Evolutionary conservation across 2,888 invertebrate species (phyloP).

Genomic region (Drosophila siamana): DNA sequence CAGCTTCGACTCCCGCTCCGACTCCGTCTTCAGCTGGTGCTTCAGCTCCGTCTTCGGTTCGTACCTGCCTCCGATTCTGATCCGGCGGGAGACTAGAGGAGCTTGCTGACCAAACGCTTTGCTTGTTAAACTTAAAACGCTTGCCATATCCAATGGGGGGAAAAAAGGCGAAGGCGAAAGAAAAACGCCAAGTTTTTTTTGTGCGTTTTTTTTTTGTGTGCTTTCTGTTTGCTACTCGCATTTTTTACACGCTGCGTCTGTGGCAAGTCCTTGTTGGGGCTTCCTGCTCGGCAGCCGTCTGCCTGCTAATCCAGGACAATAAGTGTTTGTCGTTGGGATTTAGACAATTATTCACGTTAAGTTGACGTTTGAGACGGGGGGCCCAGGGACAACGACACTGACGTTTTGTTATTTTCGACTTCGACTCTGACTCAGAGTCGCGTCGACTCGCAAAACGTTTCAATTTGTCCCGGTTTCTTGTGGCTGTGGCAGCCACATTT

Average conservation of each 20-base stretch:
- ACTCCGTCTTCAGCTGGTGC: too few species aligned
- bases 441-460: slow-evolving; percentile 67
- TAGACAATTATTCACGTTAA: slow-evolving; percentile 81
- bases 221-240: slow-evolving; percentile 54
- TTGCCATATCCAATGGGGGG: slow-evolving; percentile 51
- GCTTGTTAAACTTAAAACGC: slow-evolving; percentile 78
- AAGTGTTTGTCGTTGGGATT: slow-evolving; percentile 81
- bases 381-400: slow-evolving; percentile 41
- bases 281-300: slow-evolving; percentile 52
- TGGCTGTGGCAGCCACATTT: slow-evolving; percentile 61
- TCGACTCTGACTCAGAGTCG: slow-evolving; percentile 11
- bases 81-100: slow-evolving; percentile 1
- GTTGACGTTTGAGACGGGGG: slow-evolving; percentile 81
- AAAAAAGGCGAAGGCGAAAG: slow-evolving; percentile 37
- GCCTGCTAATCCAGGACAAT: slow-evolving; percentile 80
- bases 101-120: slow-evolving; percentile 67
- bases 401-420: slow-evolving; percentile 68
- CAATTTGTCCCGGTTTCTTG: slow-evolving; percentile 71
- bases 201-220: slow-evolving; percentile 17
- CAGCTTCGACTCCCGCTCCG: too few species aligned
- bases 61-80: slow-evolving; percentile 15
- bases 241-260: slow-evolving; percentile 65
- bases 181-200: slow-evolving; percentile 45
- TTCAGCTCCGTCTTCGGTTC: too few species aligned
- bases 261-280: slow-evolving; percentile 68